These are phyloP conservation scores for Cnemophilus loriae DNA, from an alignment of 2,113 vertebrate genomes.

Conservation along the genomic window DNA sequence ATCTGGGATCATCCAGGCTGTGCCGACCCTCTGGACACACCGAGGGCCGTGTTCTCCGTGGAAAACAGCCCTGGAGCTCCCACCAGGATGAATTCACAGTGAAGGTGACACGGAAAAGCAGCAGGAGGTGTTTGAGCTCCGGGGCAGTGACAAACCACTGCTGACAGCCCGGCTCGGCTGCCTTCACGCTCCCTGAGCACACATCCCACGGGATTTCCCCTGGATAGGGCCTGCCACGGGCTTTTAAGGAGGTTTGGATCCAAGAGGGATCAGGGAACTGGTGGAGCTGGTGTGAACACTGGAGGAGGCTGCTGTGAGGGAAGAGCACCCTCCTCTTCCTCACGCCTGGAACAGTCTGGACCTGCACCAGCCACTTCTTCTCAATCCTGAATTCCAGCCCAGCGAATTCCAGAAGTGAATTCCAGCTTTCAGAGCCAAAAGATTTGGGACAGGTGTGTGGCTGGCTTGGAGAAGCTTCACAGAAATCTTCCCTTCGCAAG, in stretches of 20 bases:
- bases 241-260: rapidly evolving
- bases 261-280: background rate
- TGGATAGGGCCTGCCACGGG: rapidly evolving
- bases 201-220: background rate
- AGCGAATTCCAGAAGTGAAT: background rate
- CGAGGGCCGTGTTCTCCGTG: background rate
- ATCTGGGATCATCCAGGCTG: background rate
- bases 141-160: background rate
- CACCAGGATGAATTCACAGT: background rate
- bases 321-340: background rate
- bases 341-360: background rate
- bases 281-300: too few relatives aligned
- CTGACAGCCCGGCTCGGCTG: background rate
- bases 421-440: background rate
- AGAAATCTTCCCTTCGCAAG: background rate
- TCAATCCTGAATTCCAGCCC: background rate
- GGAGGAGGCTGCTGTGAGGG: background rate
- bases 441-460: background rate
- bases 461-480: background rate
- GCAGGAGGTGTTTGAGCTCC: background rate
- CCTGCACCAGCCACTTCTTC: too few relatives aligned
- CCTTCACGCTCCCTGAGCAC: background rate
- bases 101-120: rapidly evolving
- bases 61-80: background rate
- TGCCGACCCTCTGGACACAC: background rate